Base-by-base conservation (phyloP, 2,888 invertebrate species). In the Pollenia labialis region DNA sequence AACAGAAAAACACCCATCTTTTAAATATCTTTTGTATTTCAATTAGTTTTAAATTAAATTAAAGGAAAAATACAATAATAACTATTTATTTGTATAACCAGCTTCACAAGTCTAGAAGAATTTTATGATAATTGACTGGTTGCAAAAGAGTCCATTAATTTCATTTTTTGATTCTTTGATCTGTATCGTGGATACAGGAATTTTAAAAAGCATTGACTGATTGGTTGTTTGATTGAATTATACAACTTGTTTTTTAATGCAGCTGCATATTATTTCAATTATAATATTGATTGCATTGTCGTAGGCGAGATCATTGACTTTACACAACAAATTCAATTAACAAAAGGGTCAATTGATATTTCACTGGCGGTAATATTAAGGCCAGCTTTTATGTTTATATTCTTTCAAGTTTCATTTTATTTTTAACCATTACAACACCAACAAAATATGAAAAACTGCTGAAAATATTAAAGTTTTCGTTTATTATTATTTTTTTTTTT, bases 311-410 rank as follows among this genome's bases (percentile, higher is more conserved):
- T 84, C 87, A 84, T 77, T 84, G 87, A 87, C 87, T 81, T 68
- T 8, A 32, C 16, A 16, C 60, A 84, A 81, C 54, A 58, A 81
- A 87, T 79, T 84, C 50, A 81, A 87, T 81, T 81, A 87, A 74
- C 48, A 81, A 82, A 68, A 68, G 81, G 81, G 84, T 84, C 87
- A 87, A 84, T 84, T 87, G 81, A 77, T 75, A 58, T 58, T 84
- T 52, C 54, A 74, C 44, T 69, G 62, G 16, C 62, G 56, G 48
- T 52, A 40, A 64, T 54, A 76, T 75, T 64, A 50, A 60, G 68
- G 32, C 56, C 68, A 50, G 18, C 16, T 32, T 16, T 83, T 56
- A 9, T 76, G 18, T 54, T 60, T 71, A 16, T 56, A 48, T 50
- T 74, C 16, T 52, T 7, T 18, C 7, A 14, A 48, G n/a, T n/a